Evolutionary conservation across 2,113 vertebrate genomes (phyloP), one percentile per base, ranked within the genome.

Genomic region (Hippocampus guttulatus): DNA sequence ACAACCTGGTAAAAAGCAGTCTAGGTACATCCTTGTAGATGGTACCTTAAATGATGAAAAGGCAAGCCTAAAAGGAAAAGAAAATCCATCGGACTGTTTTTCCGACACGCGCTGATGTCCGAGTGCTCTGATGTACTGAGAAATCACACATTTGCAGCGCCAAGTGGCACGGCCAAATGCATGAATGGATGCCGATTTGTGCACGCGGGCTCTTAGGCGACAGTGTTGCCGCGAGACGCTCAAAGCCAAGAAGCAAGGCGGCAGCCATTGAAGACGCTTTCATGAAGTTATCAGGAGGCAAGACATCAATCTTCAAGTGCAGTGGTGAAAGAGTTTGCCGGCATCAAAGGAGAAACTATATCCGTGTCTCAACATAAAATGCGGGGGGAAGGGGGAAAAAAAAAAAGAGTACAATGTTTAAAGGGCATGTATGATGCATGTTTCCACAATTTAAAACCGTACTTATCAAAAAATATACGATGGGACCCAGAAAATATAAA

Each of bases 61-160:
- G 40, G 67, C 11, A n/a, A 12, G 64, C 16, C 43, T 27, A 41
- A 33, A 68, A 10, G 11, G 49, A 14, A 16, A 30, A 65, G 11
- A 62, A 20, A 8, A 43, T 23, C 38, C 62, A 64, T 43, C 43
- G 14, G 8, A 40, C 63, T 64, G 2, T 64, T 64, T 64, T 45
- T 23, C 21, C 20, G 66, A 51, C 23, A 60, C 21, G 5, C 14
- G 52, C 73, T 55, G 55, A 68, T 67, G 65, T 69, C n/a, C n/a
- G 20, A 62, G 64, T 33, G 16, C 62, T 49, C 52, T 51, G 70
- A 71, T 65, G 30, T 25, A 21, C 64, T 49, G 73, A 67, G 69
- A 67, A 72, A 64, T 80, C 67, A 64, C 43, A 66, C 61, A 21
- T 52, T 69, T 33, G 65, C 43, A 67, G n/a, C 57, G 49, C 2